Percentiles rank a stretch among this genome's conserved stretches.
phyloP scores from a whole-genome alignment of 2,888 invertebrate species.

The Gibbula magus region DNA sequence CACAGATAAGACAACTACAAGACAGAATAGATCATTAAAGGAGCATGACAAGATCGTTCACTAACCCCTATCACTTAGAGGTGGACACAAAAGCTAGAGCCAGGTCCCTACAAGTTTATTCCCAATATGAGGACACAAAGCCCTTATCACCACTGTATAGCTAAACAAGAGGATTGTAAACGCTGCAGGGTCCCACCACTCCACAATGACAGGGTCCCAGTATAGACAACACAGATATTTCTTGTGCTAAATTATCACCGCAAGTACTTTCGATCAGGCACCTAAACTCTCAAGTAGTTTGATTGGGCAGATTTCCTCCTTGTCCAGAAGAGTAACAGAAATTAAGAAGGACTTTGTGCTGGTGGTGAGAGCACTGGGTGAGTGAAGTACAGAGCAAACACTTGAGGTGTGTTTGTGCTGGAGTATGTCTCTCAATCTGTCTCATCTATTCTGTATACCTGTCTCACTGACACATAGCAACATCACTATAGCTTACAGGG shows the following conservation, averaged over 20 bases:
- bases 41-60: too few relatives aligned
- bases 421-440: neutral
- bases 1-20: too few relatives aligned
- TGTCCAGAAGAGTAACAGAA: neutral
- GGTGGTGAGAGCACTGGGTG: neutral
- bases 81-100: too few relatives aligned
- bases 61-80: too few relatives aligned
- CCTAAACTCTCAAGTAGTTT: neutral
- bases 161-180: neutral
- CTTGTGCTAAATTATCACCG: neutral
- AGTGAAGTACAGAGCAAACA: neutral
- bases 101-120: too few relatives aligned
- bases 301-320: neutral
- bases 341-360: neutral
- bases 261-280: neutral
- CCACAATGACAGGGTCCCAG: neutral
- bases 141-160: neutral
- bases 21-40: too few relatives aligned
- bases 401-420: neutral
- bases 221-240: neutral
- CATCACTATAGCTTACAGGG: too few relatives aligned
- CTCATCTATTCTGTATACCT: too few relatives aligned
- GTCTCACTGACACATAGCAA: too few relatives aligned
- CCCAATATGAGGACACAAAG: too few relatives aligned
- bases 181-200: neutral